Conservation (phyloP, 2,797 vertebrate species). For the Sebastes umbrosus region DNA sequence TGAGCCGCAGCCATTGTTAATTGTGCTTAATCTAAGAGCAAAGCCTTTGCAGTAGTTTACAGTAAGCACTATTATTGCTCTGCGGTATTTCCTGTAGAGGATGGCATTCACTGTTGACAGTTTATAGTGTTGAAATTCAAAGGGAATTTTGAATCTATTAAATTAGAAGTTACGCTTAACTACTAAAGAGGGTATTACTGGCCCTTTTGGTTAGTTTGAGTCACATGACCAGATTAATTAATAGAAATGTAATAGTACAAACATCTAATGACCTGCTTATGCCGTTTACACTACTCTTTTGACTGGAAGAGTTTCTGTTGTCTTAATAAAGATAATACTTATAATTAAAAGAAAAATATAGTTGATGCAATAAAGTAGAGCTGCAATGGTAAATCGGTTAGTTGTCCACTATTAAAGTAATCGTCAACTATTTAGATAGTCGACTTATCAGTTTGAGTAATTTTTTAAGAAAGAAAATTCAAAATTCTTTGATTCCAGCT, state of each 20-base stretch:
- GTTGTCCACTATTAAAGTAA: too few species aligned
- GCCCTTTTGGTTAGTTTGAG: not conserved
- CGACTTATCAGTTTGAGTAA: too few species aligned
- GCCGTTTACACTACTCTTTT: not conserved
- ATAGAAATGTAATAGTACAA: not conserved
- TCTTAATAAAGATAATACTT: not conserved
- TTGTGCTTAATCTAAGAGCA: not conserved
- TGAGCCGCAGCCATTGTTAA: not conserved
- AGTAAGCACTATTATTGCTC: not conserved
- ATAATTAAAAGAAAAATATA: not conserved
- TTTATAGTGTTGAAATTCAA: not conserved
- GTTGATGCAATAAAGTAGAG: not conserved
- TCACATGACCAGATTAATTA: not conserved
- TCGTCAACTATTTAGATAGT: too few species aligned
- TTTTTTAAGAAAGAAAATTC: too few species aligned
- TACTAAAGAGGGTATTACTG: not conserved
- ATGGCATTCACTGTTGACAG: not conserved
- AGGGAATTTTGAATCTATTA: not conserved
- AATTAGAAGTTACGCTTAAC: not conserved
- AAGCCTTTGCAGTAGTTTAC: not conserved
- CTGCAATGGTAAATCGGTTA: not conserved
- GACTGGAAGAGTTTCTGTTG: not conserved
- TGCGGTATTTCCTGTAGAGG: not conserved
- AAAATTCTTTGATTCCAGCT: too few species aligned
- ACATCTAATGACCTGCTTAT: not conserved